These are phyloP conservation scores for Monopis laevigella DNA, from an alignment of 2,888 invertebrate genomes.

Conservation along the genomic window DNA sequence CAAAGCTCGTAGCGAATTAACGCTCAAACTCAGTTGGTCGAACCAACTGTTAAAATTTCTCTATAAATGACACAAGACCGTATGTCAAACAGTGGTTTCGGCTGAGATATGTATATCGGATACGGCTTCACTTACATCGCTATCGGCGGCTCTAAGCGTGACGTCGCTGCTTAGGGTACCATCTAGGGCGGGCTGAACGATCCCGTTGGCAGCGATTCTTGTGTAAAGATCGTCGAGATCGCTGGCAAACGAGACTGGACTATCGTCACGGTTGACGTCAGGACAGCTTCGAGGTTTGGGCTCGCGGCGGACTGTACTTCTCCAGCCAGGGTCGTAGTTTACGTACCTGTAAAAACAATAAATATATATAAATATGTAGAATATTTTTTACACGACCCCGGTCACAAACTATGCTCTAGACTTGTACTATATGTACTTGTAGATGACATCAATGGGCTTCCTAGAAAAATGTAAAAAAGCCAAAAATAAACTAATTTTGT, in stretches of 20 bases:
- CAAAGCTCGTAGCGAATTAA: too few relatives aligned
- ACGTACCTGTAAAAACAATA: too few relatives aligned
- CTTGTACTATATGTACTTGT: too few relatives aligned
- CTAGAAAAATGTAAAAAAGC: too few relatives aligned
- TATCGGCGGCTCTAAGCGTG: conserved; percentile 55
- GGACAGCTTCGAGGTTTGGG: conserved; percentile 53
- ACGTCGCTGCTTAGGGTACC: conserved; percentile 54
- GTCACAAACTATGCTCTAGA: too few relatives aligned
- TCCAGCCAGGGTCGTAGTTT: conserved; percentile 66
- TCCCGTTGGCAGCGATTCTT: conserved; percentile 59
- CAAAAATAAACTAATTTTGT: too few relatives aligned
- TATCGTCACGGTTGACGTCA: conserved; percentile 50
- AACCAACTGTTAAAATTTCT: too few relatives aligned
- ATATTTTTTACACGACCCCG: too few relatives aligned
- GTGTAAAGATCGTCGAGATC: conserved; percentile 77
- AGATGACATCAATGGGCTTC: too few relatives aligned
- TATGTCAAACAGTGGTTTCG: conserved; percentile 44
- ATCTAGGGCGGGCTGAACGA: conserved; percentile 40
- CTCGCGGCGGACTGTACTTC: conserved; percentile 50
- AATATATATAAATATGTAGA: too few relatives aligned
- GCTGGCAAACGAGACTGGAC: conserved; percentile 54
- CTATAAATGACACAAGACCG: too few relatives aligned
- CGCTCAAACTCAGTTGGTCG: too few relatives aligned
- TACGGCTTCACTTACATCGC: conserved; percentile 56
- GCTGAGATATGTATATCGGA: conserved; percentile 47